These are phyloP conservation scores for Premnoplex brunnescens DNA, from an alignment of 2,797 vertebrate genomes.

Conservation along the genomic window DNA sequence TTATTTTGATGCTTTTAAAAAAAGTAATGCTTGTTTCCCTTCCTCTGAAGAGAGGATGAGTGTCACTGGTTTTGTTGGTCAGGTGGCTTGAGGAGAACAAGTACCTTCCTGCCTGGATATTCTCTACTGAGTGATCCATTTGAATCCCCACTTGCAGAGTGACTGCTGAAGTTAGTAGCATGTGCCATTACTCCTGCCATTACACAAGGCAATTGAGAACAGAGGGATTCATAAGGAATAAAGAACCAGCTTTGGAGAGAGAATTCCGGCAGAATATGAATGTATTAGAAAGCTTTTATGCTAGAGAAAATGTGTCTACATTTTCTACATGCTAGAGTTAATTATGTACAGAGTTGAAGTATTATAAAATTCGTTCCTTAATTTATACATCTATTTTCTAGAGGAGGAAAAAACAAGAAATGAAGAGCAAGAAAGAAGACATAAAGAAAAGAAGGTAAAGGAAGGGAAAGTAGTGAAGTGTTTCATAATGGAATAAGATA, in stretches of 20 bases:
- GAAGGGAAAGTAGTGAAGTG: slow-evolving; percentile 32
- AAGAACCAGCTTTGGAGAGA: neutral
- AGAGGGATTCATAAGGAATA: neutral
- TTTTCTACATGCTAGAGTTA: neutral
- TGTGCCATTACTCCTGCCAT: neutral
- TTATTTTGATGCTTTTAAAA: neutral
- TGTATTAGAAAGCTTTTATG: neutral
- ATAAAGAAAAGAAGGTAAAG: slow-evolving; percentile 68
- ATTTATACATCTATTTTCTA: neutral
- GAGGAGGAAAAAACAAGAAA: slow-evolving; percentile 63
- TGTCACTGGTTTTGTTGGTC: neutral
- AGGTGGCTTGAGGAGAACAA: neutral
- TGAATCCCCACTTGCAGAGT: neutral
- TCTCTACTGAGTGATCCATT: neutral
- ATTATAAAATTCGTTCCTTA: neutral
- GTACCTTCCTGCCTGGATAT: neutral
- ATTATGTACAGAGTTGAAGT: neutral
- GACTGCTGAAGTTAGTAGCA: neutral
- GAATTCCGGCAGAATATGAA: neutral
- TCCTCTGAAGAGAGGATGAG: neutral
- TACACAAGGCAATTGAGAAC: neutral
- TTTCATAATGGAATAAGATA: neutral
- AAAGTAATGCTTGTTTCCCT: neutral
- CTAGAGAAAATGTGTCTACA: neutral
- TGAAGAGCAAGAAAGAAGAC: slow-evolving; percentile 76